Evolutionary conservation across 2,797 vertebrate genomes (phyloP).

Genomic region (Varecia variegata): DNA sequence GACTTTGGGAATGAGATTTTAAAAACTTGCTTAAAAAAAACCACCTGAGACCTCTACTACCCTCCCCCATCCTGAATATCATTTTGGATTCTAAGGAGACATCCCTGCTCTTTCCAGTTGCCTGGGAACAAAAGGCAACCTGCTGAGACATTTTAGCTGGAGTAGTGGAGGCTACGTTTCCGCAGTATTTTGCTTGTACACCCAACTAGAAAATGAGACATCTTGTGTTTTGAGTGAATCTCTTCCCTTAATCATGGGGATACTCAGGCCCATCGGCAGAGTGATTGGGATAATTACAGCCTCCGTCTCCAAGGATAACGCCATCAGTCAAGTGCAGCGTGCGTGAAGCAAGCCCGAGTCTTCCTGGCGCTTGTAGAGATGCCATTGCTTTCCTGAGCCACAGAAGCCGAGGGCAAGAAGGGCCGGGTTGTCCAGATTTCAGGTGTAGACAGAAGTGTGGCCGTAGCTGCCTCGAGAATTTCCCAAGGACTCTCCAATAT

Average conservation of each 20-base stretch:
- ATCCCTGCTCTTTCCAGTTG: background rate
- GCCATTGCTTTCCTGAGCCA: background rate
- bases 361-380: background rate
- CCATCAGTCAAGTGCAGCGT: slow-evolving; percentile 37
- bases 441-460: background rate
- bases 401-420: background rate
- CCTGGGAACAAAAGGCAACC: slow-evolving; percentile 11
- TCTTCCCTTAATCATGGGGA: slow-evolving; percentile 42
- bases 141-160: background rate
- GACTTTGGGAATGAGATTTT: background rate
- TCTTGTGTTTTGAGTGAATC: slow-evolving; percentile 47
- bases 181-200: slow-evolving; percentile 41
- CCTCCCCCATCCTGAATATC: background rate
- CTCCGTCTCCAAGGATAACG: background rate
- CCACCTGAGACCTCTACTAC: background rate
- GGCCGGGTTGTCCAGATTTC: background rate
- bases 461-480: background rate
- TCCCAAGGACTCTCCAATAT: background rate
- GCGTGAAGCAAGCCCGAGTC: background rate
- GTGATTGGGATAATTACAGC: slow-evolving; percentile 43
- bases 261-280: slow-evolving; percentile 28
- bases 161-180: background rate
- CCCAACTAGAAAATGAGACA: slow-evolving; percentile 29
- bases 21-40: background rate
- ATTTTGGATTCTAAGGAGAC: background rate